Base-by-base conservation (phyloP, 2,797 vertebrate species). In the Sebastes miniatus region DNA sequence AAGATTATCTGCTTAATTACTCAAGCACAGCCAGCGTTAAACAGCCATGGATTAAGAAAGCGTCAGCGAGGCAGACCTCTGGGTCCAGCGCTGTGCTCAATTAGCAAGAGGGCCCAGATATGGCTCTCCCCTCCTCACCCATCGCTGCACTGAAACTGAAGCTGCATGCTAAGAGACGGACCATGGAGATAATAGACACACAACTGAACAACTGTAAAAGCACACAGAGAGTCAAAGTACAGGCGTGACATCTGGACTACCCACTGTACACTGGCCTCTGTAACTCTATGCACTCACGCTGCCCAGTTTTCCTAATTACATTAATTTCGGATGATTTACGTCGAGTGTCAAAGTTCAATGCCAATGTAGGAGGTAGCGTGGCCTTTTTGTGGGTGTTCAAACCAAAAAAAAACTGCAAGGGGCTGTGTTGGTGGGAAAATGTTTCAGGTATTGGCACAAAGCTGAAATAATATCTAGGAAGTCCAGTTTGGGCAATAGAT, bases 1-100 rank as follows among this genome's bases (percentile, higher is more conserved):
- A 95, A 95, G 94, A 95, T 96, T 95, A 96, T 95, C 94, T 95
- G 92, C 95, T 95, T 96, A 96, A 95, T 95, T 95, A 96, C 93
- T 95, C 92, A 93, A 95, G 93, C 94, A 91, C 88, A 92, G 93
- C 91, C 90, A 87, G 91, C 81, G 91, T 92, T 95, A 94, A 94
- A 95, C 91, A 93, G 89, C 88, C 89, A 72, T 89, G 88, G 93
- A 94, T 95, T 95, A 95, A 92, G 87, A 88, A 94, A 92, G 90
- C 89, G 78, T 89, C 90, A 89, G 89, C 75, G 73, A 87, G 87
- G 90, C 90, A 93, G 93, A 94, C 92, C 93, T 91, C 87, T 83
- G 90, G 92, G 92, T 93, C 92, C 89, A 59, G 86, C 59, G 86
- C 85, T 86, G 88, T 6, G 92, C 91, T 93, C 92, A 95, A 93